Base-by-base conservation (phyloP, 2,888 invertebrate species). In the Epistrophe eligans region DNA sequence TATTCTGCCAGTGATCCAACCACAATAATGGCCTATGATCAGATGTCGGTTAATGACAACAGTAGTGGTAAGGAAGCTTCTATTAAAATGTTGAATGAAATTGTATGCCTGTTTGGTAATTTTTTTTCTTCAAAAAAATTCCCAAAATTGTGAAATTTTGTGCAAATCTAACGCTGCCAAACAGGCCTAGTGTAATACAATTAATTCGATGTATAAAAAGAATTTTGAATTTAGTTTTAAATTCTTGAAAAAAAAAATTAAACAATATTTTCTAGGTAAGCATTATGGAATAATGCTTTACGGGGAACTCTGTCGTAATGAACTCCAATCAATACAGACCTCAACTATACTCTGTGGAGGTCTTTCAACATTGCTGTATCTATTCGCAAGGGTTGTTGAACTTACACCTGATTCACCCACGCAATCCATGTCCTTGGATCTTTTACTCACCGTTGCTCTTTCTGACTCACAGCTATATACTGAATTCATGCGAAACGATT, bases 351-450 rank as follows among this genome's bases (percentile, higher is more conserved):
- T 93, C 10, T 91, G 90, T 28, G 96, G 96, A 0, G 96, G 96
- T 1, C 93, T 95, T 0, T 94, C 95, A 10, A 93, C 95, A 60
- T 94, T 96, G 89, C 92, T 96, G 1, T 96, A 95, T 88, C 92
- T 96, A 0, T 96, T 95, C 90, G 96, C 96, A 0, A 94, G 95
- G 92, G 94, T 95, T 83, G 95, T 96, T 24, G 96, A 96, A 90
- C 91, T 95, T 19, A 93, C 94, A 8, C 94, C 94, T 13, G 93
- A 91, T 8, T 94, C 95, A 7, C 93, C 93, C 71, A 94, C 95
- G 66, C 96, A 96, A 91, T 95, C 96, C 2, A 89, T 93, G 88
- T 95, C 96, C 1, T 92, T 96, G 83, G 93, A 94, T 77, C 90
- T 95, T 15, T 90, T 95, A 62, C 93, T 96, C 24, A 94, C 94